Percentiles rank a stretch among this genome's conserved stretches.
Conservation (phyloP, 1,140 invertebrate species). For the Babylonia areolata region DNA sequence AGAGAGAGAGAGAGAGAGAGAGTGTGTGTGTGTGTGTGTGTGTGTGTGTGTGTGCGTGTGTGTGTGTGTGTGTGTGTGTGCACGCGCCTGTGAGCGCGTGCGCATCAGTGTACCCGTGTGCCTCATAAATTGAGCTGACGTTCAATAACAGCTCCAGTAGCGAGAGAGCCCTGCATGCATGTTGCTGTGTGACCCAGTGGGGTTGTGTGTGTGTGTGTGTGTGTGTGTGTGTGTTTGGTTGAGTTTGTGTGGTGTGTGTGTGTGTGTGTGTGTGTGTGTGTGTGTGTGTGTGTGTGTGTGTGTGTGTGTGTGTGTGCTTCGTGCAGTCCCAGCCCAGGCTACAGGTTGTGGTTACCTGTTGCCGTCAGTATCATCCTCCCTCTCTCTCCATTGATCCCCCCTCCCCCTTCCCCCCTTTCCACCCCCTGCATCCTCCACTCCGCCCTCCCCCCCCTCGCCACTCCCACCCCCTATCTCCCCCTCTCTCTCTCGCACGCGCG, state of each 20-base stretch:
- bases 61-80: constrained; percentile 8
- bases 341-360: no score
- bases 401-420: not conserved
- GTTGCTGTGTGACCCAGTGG: no score
- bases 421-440: not conserved
- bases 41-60: not conserved
- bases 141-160: no score
- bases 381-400: not conserved
- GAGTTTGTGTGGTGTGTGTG: no score
- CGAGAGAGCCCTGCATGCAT: no score
- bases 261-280: not conserved
- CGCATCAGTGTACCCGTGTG: not conserved
- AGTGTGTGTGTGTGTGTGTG: not conserved
- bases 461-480: not conserved
- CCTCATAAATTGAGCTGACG: not conserved
- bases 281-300: constrained; percentile 17
- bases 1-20: not conserved
- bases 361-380: not conserved
- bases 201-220: no score
- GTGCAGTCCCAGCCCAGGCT: no score
- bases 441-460: not conserved
- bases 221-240: no score
- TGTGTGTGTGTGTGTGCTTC: not conserved
- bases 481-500: not conserved
- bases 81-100: not conserved